These are phyloP conservation scores for Muntiacus reevesi DNA, from an alignment of 2,113 vertebrate genomes.

Conservation along the genomic window DNA sequence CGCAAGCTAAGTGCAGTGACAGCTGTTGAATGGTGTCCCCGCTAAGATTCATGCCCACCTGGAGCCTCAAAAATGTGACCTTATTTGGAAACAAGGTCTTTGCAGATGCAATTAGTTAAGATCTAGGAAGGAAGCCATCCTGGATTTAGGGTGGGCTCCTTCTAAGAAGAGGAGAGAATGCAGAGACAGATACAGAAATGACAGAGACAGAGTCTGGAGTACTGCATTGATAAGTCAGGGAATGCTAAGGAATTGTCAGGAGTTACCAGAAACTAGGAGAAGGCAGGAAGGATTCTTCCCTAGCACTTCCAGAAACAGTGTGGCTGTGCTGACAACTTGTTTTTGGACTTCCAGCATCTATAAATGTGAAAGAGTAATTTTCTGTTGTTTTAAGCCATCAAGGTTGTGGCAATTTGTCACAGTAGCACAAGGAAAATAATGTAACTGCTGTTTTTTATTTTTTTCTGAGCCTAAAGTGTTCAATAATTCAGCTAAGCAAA, in stretches of 20 bases:
- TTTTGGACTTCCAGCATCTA: not conserved
- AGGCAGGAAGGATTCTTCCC: not conserved
- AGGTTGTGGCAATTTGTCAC: not conserved
- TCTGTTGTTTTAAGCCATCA: not conserved
- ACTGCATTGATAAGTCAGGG: not conserved
- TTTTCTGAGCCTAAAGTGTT: not conserved
- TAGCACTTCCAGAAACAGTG: not conserved
- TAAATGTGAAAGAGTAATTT: not conserved
- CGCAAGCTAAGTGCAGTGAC: not conserved
- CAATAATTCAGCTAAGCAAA: slow-evolving; percentile 23
- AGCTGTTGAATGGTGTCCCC: not conserved
- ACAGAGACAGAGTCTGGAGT: not conserved
- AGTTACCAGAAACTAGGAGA: not conserved
- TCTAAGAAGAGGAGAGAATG: not conserved
- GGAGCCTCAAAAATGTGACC: not conserved
- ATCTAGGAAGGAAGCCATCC: not conserved
- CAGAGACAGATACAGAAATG: not conserved
- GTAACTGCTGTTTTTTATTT: not conserved
- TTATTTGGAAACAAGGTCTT: not conserved
- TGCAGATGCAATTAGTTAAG: not conserved
- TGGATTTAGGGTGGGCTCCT: not conserved
- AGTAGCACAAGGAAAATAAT: not conserved
- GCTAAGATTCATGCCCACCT: not conserved
- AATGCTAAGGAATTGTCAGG: not conserved
- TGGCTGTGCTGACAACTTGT: not conserved